Evolutionary conservation across 1,140 invertebrate species (phyloP), one percentile per base, ranked within the genome.

Genomic region (Bombus balteatus): DNA sequence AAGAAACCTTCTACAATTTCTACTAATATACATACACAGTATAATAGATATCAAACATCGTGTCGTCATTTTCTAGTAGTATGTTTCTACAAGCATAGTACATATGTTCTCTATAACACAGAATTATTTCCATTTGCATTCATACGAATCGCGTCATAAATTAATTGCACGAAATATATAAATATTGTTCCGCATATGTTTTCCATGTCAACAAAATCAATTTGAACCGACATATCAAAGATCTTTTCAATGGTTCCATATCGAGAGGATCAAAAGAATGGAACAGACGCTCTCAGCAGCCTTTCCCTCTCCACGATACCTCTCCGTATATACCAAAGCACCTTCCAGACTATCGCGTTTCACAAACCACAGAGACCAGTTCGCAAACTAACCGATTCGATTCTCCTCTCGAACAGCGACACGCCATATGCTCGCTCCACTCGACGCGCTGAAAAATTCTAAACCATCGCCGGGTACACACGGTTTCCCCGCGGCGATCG

Each of bases 381-480:
- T 41, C 74, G 75, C 65, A 37, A 68, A 66, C 62, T 37, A 68
- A 79, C 77, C 37, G 75, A 62, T 62, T 77, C 37, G 57, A 41
- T 39, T 65, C 57, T 62, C 57, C 37, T 37, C 32, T 39, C 15
- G 8, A 39, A 25, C 34, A 59, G 9, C 34, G 25, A 12, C 25
- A 6, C 39, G 72, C 81, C 86, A 72, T 39, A 79, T 78, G 75
- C 65, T 47, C n/a, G 28, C 12, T 18, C n/a, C 70, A 73, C 57
- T 88, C 32, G 37, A 74, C 53, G 39, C 53, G 47, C 39, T n/a
- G 39, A 65, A 78, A 76, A 86, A 82, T 81, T 85, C 72, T 37
- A 74, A 70, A 59, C 83, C 81, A 47, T 32, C 59, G 71, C 71
- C 39, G 57, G 22, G 47, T 53, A 32, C 77, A 73, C 41, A 34